Evolutionary conservation across 2,888 invertebrate species (phyloP), one percentile per base, ranked within the genome.

Genomic region (Anarsia innoxiella): DNA sequence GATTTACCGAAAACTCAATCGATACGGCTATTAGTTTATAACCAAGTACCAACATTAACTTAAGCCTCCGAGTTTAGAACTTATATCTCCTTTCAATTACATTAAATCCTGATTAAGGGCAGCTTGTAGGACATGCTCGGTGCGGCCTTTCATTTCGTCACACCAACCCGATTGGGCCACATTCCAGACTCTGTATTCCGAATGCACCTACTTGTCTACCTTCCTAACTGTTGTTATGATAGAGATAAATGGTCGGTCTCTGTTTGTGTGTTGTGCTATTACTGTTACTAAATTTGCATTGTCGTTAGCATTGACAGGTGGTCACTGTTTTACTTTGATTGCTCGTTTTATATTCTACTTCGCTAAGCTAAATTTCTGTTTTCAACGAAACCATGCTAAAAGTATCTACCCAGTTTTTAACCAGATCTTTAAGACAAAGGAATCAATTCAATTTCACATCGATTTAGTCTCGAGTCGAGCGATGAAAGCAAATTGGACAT

Each of bases 121-220:
- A 36, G 31, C 10, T 23, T 31, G 47, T 28, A 28, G 28, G 28
- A 35, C 28, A 28, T 10, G 33, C 43, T 30, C 31, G 41, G 45
- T 34, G 31, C 58, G 56, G 66, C 60, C 63, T 62, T 61, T 52
- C 55, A 52, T 68, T 68, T 67, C 68, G 68, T 66, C 63, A 67
- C 55, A 61, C 51, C 40, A 38, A 42, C 41, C 44, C 47, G 36
- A 31, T 30, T 30, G 44, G 47, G 46, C 60, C 49, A 51, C 66
- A 67, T 67, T 66, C 67, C 66, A n/a, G 15, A 10, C 11, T 27
- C 32, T 39, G 26, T 32, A 33, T 34, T 26, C 37, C 35, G 34
- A 39, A 40, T 39, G 39, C 36, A 43, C 39, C 31, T 35, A 41
- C 35, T 42, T 39, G 41, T 36, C 39, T 43, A 23, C 32, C 31